Evolutionary conservation across 2,113 vertebrate genomes (phyloP).

Genomic region (Malurus elegans): DNA sequence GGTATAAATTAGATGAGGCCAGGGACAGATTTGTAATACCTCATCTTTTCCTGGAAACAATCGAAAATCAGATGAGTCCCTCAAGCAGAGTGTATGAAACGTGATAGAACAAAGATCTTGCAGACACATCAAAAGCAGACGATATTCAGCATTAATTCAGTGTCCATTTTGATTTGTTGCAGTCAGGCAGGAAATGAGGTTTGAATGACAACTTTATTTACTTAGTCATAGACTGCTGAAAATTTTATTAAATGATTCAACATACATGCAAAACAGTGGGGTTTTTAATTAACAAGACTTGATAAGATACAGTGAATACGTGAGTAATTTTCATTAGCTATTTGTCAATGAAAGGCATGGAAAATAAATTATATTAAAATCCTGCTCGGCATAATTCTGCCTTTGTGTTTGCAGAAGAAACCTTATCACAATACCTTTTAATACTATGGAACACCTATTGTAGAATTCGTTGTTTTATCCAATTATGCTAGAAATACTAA

Average conservation of each 20-base stretch:
- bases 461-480: constrained; percentile 5
- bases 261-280: constrained; percentile 39
- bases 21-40: constrained; percentile 73
- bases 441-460: constrained; percentile 23
- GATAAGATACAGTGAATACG: constrained; percentile 51
- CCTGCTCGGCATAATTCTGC: constrained; percentile 39
- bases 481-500: constrained; percentile 36
- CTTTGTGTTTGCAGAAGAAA: constrained; percentile 51
- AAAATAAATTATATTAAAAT: constrained; percentile 67
- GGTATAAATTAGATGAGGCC: constrained; percentile 74
- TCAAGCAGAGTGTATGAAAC: constrained; percentile 71
- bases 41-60: constrained; percentile 76
- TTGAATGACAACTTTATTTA: constrained; percentile 80
- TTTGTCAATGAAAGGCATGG: constrained; percentile 62
- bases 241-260: constrained; percentile 70
- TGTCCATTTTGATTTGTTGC: constrained; percentile 57
- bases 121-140: constrained; percentile 66
- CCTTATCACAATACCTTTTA: constrained; percentile 54
- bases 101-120: constrained; percentile 70
- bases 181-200: constrained; percentile 54
- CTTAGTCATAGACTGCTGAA: constrained; percentile 60
- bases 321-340: constrained; percentile 68
- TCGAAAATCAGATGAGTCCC: constrained; percentile 73
- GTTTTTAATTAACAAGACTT: constrained; percentile 61
- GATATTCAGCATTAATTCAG: constrained; percentile 71